Evolutionary conservation across 2,888 invertebrate species (phyloP).

Genomic region (Marronus borbonicus): DNA sequence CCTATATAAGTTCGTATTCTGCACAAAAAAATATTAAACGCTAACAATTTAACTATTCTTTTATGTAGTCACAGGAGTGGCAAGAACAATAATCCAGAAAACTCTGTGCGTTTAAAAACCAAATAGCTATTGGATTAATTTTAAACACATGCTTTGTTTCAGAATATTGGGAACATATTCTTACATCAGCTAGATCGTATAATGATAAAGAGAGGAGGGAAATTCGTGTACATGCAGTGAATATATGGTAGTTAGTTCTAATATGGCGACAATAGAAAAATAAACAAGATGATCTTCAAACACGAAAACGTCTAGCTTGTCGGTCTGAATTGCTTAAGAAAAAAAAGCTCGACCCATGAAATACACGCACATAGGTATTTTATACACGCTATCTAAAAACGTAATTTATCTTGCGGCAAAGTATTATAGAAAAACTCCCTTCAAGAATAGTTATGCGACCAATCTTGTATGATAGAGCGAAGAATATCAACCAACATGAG

Average conservation of each 20-base stretch:
- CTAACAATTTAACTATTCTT: too few species aligned
- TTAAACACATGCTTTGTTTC: too few species aligned
- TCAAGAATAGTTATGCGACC: constrained; percentile 38
- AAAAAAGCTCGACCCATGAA: constrained; percentile 14
- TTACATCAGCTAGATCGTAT: not conserved
- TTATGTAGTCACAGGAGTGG: too few species aligned
- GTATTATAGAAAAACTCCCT: constrained; percentile 39
- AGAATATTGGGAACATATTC: not conserved
- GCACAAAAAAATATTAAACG: too few species aligned
- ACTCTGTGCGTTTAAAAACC: too few species aligned
- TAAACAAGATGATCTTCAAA: constrained; percentile 23
- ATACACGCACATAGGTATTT: constrained; percentile 33
- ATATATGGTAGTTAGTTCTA: not conserved
- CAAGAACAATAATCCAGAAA: too few species aligned
- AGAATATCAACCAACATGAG: constrained; percentile 28
- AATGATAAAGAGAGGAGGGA: not conserved
- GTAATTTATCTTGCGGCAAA: constrained; percentile 44
- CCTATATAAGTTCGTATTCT: too few species aligned
- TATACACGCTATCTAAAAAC: constrained; percentile 41
- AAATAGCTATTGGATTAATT: too few species aligned
- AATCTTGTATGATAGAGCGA: constrained; percentile 23
- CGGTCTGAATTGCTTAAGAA: constrained; percentile 24
- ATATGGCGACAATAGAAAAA: constrained; percentile 22
- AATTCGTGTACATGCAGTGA: not conserved
- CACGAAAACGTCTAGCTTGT: constrained; percentile 27